Evolutionary conservation across 2,888 invertebrate genomes (phyloP).

Genomic region (Phytoseiulus persimilis): DNA sequence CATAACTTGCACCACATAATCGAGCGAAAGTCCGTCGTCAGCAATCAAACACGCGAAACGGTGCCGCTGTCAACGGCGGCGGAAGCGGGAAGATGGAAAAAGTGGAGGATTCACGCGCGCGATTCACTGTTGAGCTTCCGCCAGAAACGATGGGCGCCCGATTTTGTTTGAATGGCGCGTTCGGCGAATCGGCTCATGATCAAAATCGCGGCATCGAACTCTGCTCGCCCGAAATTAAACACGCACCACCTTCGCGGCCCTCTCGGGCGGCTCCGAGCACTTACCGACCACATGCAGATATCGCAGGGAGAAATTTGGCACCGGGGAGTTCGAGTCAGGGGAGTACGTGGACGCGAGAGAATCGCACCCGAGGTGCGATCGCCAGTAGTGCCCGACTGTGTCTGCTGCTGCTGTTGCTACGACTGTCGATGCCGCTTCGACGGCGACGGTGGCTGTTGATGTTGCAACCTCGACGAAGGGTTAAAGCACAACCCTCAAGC

Average conservation of each 20-base stretch:
- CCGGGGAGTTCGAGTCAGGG: neutral
- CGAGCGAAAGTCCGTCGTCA: too few species aligned
- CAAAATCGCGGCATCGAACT: too few species aligned
- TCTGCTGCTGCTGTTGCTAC: neutral
- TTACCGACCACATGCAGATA: neutral
- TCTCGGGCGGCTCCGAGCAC: neutral
- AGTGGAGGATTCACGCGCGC: neutral
- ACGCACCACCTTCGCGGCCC: neutral
- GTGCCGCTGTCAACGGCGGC: neutral
- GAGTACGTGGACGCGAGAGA: neutral
- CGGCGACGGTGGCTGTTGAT: neutral
- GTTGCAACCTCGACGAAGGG: neutral
- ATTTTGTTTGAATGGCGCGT: neutral
- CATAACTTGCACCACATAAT: too few species aligned
- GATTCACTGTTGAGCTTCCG: neutral
- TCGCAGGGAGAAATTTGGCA: neutral
- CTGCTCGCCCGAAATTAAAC: neutral
- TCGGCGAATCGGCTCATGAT: too few species aligned
- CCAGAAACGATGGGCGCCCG: neutral
- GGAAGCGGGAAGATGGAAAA: neutral
- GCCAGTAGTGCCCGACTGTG: conserved; percentile 5
- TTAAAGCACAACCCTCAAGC: neutral
- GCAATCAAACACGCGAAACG: neutral
- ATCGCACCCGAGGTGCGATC: neutral
- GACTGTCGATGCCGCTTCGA: neutral